Evolutionary conservation across 2,113 vertebrate genomes (phyloP).

Genomic region (Protobothrops flavoviridis): DNA sequence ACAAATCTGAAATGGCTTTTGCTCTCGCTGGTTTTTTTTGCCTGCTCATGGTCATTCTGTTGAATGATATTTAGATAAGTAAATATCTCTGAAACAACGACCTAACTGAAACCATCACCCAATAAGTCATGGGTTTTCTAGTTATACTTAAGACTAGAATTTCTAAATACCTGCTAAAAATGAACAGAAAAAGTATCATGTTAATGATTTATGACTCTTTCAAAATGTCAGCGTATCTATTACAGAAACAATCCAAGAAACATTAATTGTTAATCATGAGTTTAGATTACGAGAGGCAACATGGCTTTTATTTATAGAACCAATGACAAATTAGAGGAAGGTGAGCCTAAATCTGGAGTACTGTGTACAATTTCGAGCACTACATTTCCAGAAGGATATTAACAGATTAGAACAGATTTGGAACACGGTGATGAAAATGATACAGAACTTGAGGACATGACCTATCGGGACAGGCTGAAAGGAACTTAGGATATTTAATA

Average conservation of each 20-base stretch:
- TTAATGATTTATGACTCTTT: background rate
- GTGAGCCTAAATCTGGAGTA: too few species aligned
- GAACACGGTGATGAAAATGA: too few species aligned
- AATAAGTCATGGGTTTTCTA: background rate
- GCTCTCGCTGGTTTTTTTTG: background rate
- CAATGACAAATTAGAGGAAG: background rate
- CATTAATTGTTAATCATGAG: background rate
- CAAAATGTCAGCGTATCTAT: background rate
- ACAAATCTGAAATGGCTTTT: background rate
- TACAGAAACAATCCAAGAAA: background rate
- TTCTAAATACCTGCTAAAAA: background rate
- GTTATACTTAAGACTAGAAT: background rate
- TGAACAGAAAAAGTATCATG: background rate
- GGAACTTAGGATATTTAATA: too few species aligned
- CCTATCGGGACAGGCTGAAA: too few species aligned
- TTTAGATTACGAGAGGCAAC: background rate
- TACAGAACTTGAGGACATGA: too few species aligned
- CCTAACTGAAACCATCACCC: background rate
- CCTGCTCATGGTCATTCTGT: background rate
- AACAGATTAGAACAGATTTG: too few species aligned
- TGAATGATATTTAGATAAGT: background rate
- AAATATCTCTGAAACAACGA: background rate
- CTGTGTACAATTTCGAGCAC: too few species aligned
- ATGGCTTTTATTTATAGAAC: background rate
- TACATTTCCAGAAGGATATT: too few species aligned